phyloP scores from a whole-genome alignment of 2,888 invertebrate species.

The Clivina fossor region DNA sequence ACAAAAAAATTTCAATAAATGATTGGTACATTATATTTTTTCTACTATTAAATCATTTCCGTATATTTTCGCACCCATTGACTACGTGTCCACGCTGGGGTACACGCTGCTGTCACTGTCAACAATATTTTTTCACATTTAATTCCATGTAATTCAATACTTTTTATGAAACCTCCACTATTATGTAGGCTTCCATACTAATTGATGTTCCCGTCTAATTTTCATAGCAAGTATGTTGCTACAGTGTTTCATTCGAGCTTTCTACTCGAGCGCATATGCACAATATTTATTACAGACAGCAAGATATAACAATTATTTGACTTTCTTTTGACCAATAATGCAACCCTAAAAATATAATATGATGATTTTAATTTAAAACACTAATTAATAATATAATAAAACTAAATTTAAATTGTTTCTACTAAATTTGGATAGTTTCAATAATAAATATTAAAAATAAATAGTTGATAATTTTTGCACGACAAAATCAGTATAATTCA shows the following conservation, averaged over 20 bases:
- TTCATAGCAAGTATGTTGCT: conserved; percentile 8
- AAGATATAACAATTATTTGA: too few relatives aligned
- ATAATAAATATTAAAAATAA: too few relatives aligned
- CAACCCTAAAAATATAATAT: too few relatives aligned
- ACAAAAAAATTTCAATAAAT: background rate
- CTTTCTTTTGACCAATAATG: too few relatives aligned
- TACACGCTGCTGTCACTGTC: conserved; percentile 9
- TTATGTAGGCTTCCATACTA: conserved; percentile 12
- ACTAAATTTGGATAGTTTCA: too few relatives aligned
- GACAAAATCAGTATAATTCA: too few relatives aligned
- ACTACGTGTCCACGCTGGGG: too few relatives aligned
- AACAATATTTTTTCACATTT: conserved; percentile 2
- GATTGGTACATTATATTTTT: background rate
- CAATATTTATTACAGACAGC: conserved; percentile 22
- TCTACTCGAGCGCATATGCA: conserved; percentile 2
- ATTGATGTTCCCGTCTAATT: conserved; percentile 2
- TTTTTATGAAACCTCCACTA: conserved; percentile 11
- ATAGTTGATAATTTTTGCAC: too few relatives aligned
- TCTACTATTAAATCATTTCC: background rate
- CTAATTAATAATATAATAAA: too few relatives aligned
- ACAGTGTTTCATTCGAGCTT: background rate
- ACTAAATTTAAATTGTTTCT: too few relatives aligned
- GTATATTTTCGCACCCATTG: background rate
- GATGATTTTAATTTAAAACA: too few relatives aligned
- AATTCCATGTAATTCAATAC: conserved; percentile 1